These are phyloP conservation scores for Ernsta delagoae DNA, from an alignment of 2,888 invertebrate genomes.

Conservation along the genomic window DNA sequence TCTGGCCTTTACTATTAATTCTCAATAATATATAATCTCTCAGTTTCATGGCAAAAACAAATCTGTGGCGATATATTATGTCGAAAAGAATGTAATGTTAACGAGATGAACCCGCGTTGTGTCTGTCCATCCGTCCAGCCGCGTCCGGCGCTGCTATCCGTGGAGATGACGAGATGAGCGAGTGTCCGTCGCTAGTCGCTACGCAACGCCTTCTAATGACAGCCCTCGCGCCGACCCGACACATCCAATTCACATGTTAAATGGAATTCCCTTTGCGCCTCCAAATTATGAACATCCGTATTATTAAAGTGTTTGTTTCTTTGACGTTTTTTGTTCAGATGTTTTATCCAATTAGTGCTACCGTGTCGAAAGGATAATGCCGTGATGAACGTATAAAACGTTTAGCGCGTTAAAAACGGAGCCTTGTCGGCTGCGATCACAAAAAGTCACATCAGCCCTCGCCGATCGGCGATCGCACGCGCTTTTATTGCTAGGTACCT, in stretches of 20 bases:
- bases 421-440: slow-evolving; percentile 56
- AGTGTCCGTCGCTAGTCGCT: slow-evolving; percentile 11
- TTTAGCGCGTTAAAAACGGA: slow-evolving; percentile 78
- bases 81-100: too few relatives aligned
- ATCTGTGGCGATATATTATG: too few relatives aligned
- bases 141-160: not conserved
- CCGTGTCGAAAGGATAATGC: slow-evolving; percentile 85
- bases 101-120: slow-evolving; percentile 15
- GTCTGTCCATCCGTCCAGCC: too few relatives aligned
- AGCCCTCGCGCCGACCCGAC: slow-evolving; percentile 67
- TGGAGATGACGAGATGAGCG: slow-evolving; percentile 15
- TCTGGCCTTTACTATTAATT: too few relatives aligned
- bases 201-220: slow-evolving; percentile 61
- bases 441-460: slow-evolving; percentile 47
- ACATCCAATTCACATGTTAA: slow-evolving; percentile 83
- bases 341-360: slow-evolving; percentile 84
- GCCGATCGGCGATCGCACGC: slow-evolving; percentile 33
- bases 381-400: slow-evolving; percentile 75
- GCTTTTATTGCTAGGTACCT: slow-evolving; percentile 35
- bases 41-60: too few relatives aligned
- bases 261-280: slow-evolving; percentile 81
- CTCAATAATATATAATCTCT: too few relatives aligned
- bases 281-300: slow-evolving; percentile 72
- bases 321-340: slow-evolving; percentile 75
- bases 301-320: slow-evolving; percentile 83